A percentile compares a stretch with the other conserved stretches of the same genome.
Evolutionary conservation across 2,113 vertebrate genomes (phyloP).

Genomic region (Antennarius striatus): DNA sequence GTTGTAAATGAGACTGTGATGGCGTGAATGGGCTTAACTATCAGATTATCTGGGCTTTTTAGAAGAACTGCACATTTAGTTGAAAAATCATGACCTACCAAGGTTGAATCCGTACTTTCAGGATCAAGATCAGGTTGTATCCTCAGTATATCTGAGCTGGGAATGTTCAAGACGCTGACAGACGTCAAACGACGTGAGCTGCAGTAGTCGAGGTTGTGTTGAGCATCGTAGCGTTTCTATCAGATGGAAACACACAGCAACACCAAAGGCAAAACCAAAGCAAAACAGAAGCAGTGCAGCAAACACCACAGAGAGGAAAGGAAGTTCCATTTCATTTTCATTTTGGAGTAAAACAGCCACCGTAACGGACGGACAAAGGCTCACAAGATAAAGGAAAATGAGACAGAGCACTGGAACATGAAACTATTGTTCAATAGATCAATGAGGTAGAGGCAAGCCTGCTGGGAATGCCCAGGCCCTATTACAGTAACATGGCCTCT

Average conservation of each 20-base stretch:
- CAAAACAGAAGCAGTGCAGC: background rate
- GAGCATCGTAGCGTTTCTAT: conserved; percentile 1
- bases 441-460: conserved; percentile 58
- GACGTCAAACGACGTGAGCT: conserved; percentile 11
- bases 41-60: background rate
- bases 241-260: background rate
- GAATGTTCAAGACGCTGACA: conserved; percentile 1
- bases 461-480: conserved; percentile 62
- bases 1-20: background rate
- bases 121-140: background rate
- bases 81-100: background rate
- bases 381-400: conserved; percentile 54
- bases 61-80: background rate
- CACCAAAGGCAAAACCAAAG: too few relatives aligned
- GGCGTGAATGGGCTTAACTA: background rate
- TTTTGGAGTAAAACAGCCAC: conserved; percentile 13
- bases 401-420: conserved; percentile 52
- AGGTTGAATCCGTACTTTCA: background rate
- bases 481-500: conserved; percentile 69
- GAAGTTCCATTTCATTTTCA: conserved; percentile 20
- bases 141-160: background rate
- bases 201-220: background rate
- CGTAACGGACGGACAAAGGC: conserved; percentile 37
- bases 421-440: conserved; percentile 65
- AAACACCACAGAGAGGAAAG: conserved; percentile 1